Percentiles rank a stretch among this genome's conserved stretches.
Evolutionary conservation across 2,888 invertebrate species (phyloP).

Genomic region (Dynastes maya): DNA sequence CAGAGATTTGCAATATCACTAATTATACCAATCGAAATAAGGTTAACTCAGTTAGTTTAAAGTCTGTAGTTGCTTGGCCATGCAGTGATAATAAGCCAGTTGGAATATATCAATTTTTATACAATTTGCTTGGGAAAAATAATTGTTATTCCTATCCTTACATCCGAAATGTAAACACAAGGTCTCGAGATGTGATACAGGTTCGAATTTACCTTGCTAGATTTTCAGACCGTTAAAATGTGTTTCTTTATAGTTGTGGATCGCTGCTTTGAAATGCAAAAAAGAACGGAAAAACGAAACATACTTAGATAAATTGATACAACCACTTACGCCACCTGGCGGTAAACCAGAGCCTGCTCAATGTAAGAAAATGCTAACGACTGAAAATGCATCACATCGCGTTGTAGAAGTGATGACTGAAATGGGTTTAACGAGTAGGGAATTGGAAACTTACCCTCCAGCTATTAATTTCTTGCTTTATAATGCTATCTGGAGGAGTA

Average conservation of each 20-base stretch:
- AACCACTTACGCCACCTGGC: conserved; percentile 63
- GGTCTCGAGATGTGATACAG: conserved; percentile 83
- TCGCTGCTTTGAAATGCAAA: conserved; percentile 58
- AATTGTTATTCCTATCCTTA: conserved; percentile 79
- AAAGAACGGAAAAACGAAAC: conserved; percentile 50
- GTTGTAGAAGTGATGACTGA: conserved; percentile 74
- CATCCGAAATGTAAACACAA: conserved; percentile 81
- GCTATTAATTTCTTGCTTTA: conserved; percentile 81
- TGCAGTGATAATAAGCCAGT: conserved; percentile 79
- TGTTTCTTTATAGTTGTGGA: conserved; percentile 60
- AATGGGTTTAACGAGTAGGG: conserved; percentile 76
- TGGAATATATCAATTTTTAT: conserved; percentile 81
- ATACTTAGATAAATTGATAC: conserved; percentile 59
- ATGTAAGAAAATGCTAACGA: too few species aligned
- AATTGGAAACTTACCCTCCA: conserved; percentile 81
- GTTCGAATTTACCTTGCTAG: conserved; percentile 69
- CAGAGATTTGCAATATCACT: conserved; percentile 73
- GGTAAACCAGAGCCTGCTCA: conserved; percentile 63
- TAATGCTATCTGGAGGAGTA: conserved; percentile 80
- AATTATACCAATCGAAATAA: conserved; percentile 66
- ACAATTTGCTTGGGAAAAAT: conserved; percentile 75
- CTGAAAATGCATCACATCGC: conserved; percentile 56
- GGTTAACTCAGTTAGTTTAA: conserved; percentile 74
- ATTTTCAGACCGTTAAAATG: neutral
- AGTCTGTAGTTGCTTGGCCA: conserved; percentile 75